phyloP scores from a whole-genome alignment of 2,113 vertebrate genomes.

The Eurypyga helias region DNA sequence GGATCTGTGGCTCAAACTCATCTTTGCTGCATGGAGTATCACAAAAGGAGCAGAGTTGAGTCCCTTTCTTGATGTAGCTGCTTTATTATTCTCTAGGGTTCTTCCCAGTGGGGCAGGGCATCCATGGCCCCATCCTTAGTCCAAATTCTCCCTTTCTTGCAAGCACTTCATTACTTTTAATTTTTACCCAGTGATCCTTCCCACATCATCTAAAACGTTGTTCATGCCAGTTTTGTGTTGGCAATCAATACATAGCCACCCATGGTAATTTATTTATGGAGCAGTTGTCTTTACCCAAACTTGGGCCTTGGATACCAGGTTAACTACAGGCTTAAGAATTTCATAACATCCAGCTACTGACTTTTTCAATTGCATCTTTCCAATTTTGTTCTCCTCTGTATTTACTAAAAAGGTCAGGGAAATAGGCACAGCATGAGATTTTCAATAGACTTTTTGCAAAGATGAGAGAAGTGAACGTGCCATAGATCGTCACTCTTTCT shows the following conservation, averaged over 20 bases:
- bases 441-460: background rate
- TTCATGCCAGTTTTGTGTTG: background rate
- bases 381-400: background rate
- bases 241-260: background rate
- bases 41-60: background rate
- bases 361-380: background rate
- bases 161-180: background rate
- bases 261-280: background rate
- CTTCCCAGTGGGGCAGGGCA: background rate
- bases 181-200: background rate
- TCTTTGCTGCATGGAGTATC: background rate
- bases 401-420: background rate
- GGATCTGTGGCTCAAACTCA: background rate
- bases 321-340: background rate
- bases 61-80: background rate
- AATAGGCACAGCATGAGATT: background rate
- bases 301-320: background rate
- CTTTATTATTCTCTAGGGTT: background rate
- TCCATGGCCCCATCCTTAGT: fast-evolving
- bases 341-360: background rate
- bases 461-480: background rate
- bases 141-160: background rate
- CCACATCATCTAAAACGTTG: too few relatives aligned
- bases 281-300: background rate
- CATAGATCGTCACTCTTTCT: background rate